phyloP scores from a whole-genome alignment of 2,113 vertebrate genomes.

The Pantherophis guttatus region DNA sequence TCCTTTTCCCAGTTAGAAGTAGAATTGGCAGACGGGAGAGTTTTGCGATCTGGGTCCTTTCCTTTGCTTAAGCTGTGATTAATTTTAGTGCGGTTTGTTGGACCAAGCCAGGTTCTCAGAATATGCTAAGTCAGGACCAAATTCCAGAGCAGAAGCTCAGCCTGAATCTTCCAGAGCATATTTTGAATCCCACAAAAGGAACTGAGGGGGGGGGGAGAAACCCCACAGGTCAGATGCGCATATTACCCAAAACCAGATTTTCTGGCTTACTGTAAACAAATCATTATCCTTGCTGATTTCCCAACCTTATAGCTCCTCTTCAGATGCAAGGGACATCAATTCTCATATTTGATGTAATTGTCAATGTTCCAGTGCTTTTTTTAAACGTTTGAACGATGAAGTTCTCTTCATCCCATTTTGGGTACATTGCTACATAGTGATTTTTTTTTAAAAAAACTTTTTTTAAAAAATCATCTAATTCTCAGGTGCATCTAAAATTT shows the following conservation, averaged over 20 bases:
- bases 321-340: not conserved
- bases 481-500: not conserved
- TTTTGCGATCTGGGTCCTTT: not conserved
- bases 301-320: not conserved
- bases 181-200: not conserved
- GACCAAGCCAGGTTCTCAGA: not conserved
- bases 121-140: not conserved
- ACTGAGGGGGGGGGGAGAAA: not conserved
- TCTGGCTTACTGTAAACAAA: not conserved
- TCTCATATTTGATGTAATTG: not conserved
- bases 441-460: not conserved
- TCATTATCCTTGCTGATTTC: not conserved
- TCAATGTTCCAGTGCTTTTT: too few relatives aligned
- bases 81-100: not conserved
- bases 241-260: not conserved
- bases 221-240: not conserved
- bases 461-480: not conserved
- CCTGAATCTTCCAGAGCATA: not conserved
- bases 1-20: not conserved
- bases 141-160: not conserved
- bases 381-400: not conserved
- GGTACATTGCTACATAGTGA: not conserved
- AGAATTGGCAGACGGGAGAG: not conserved
- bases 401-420: not conserved
- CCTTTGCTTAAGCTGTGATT: not conserved